Base-by-base conservation (phyloP, 2,113 vertebrate genomes). In the Antechinus flavipes region DNA sequence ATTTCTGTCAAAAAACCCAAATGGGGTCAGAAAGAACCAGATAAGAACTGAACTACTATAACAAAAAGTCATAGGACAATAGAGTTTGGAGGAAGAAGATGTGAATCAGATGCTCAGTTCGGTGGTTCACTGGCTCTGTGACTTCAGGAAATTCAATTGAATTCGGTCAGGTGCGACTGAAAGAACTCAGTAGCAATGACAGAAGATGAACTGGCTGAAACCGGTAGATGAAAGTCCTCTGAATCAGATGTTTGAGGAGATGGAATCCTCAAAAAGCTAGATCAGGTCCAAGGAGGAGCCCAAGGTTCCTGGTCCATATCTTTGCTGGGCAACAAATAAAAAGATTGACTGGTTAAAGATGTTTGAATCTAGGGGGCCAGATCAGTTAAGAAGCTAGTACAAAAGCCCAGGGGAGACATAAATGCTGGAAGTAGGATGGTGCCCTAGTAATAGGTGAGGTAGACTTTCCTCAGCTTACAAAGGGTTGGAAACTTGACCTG, bases 121-220 rank as follows among this genome's bases (percentile, higher is more conserved):
- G 61, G 61, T 76, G 61, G 19, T 54, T 94, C 90, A 89, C 42
- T 47, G 46, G 91, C 11, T 46, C 35, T 55, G 47, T 89, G 76
- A 92, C 91, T 89, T 96, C 53, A 90, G 47, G 54, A 42, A 89
- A n/a, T 76, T 76, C 30, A n/a, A 76, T 76, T n/a, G 50, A 50
- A 50, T 50, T 50, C 0, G 8, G 12, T 35, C 10, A 11, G 10
- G 10, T 10, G 10, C 9, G 56, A 61, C 26, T 10, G 56, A 61
- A 58, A 27, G 56, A 14, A 61, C 26, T 10, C 56, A 30, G 2
- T 9, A 58, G 8, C 25, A 55, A 58, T 27, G 19, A 61, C 2
- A 35, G 10, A 68, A n/a, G 61, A 16, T 68, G 61, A 68, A 35
- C 12, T 0, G 58, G 35, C 12, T 68, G 61, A 68, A 23, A 12